phyloP scores from a whole-genome alignment of 2,113 vertebrate species.

The Antechinus stuartii region DNA sequence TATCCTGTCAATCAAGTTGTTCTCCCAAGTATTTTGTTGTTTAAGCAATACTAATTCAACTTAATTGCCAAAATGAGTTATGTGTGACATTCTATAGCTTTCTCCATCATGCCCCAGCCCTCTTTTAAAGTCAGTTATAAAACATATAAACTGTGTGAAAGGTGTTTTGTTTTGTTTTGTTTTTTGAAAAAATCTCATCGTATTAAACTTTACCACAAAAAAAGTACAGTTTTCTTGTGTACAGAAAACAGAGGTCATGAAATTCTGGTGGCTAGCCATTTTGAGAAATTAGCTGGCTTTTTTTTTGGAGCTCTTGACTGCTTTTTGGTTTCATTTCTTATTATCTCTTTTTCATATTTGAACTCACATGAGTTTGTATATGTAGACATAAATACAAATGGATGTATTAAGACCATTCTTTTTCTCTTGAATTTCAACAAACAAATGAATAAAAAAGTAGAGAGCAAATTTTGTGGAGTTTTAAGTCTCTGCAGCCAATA shows the following conservation, averaged over 20 bases:
- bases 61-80: constrained; percentile 21
- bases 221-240: constrained; percentile 62
- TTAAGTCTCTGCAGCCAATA: neutral
- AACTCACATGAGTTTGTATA: neutral
- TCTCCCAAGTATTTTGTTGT: constrained; percentile 9
- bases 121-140: neutral
- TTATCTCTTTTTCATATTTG: constrained; percentile 46
- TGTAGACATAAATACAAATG: fast-evolving
- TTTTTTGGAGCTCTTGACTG: constrained; percentile 52
- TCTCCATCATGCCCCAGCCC: neutral
- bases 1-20: neutral
- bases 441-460: neutral
- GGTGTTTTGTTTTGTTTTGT: neutral
- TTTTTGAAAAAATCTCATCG: constrained; percentile 62
- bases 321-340: constrained; percentile 62
- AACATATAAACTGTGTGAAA: constrained; percentile 7
- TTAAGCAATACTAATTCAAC: constrained; percentile 4
- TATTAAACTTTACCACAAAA: constrained; percentile 53
- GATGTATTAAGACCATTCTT: neutral
- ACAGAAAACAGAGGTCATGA: constrained; percentile 44
- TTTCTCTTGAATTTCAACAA: constrained; percentile 16
- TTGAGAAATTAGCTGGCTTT: constrained; percentile 64
- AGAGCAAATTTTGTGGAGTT: neutral
- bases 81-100: neutral
- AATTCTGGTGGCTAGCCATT: neutral